These are phyloP conservation scores for Sparidentex hasta DNA, from an alignment of 2,797 vertebrate species.

Conservation along the genomic window DNA sequence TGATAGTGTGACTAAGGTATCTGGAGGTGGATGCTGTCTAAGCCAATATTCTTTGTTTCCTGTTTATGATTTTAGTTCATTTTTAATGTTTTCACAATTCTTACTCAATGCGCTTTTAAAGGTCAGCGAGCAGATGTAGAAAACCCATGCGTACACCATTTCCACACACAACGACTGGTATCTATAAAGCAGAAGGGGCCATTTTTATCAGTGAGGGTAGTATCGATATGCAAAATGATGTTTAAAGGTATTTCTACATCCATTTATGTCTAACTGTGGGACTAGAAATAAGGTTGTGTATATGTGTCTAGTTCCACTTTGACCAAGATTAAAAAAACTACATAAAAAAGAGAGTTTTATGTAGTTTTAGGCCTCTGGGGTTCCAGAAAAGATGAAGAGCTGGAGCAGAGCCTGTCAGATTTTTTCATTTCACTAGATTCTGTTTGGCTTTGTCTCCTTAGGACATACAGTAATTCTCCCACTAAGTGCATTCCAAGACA, in stretches of 20 bases:
- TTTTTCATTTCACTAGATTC: conserved; percentile 4
- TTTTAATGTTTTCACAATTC: too few relatives aligned
- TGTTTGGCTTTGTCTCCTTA: conserved; percentile 21
- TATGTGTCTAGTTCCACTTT: background rate
- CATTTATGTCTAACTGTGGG: background rate
- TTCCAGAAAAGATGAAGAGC: conserved; percentile 10
- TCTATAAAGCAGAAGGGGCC: background rate
- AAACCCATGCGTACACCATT: background rate
- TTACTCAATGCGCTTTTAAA: too few relatives aligned
- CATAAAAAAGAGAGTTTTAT: background rate
- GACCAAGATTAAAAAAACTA: too few relatives aligned
- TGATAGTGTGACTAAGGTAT: too few relatives aligned
- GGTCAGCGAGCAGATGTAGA: background rate
- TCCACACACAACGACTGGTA: background rate
- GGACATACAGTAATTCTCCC: background rate
- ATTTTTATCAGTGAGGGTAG: too few relatives aligned
- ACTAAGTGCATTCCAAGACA: background rate
- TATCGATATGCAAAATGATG: background rate
- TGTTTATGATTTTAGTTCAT: too few relatives aligned
- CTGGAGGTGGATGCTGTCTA: too few relatives aligned
- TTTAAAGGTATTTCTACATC: background rate
- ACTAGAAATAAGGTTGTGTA: background rate
- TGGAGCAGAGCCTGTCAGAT: background rate
- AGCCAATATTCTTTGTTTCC: too few relatives aligned
- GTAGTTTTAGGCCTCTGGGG: background rate